phyloP scores from a whole-genome alignment of 2,113 vertebrate genomes.

The Ceyx cyanopectus region DNA sequence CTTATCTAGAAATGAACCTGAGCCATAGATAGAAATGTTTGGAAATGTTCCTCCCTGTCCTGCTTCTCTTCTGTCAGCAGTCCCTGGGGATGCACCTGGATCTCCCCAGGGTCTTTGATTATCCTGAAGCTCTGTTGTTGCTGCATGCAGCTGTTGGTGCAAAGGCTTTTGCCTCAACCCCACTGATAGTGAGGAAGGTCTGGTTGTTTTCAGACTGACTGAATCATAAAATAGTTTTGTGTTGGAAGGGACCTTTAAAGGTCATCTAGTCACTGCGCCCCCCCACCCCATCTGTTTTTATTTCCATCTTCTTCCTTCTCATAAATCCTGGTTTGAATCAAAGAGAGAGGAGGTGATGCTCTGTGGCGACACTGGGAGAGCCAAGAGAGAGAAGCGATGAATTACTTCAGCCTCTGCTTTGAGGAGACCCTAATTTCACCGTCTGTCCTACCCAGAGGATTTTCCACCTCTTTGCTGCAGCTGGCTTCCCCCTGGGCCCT shows the following conservation, averaged over 20 bases:
- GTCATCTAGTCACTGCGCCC: not conserved
- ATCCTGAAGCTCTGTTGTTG: not conserved
- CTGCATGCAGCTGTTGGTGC: not conserved
- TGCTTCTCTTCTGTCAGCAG: rapidly evolving
- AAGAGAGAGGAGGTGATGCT: rapidly evolving
- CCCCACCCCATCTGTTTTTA: not conserved
- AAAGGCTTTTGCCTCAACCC: not conserved
- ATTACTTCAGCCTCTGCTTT: not conserved
- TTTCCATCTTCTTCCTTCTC: not conserved
- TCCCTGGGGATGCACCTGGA: not conserved
- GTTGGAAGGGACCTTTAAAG: not conserved
- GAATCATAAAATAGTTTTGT: not conserved
- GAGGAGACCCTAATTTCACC: not conserved
- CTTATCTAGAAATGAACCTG: not conserved
- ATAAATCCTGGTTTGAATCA: rapidly evolving
- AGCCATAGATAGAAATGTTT: not conserved
- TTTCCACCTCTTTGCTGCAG: not conserved
- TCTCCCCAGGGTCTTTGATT: not conserved
- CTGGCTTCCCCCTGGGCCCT: not conserved
- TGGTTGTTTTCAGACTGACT: not conserved
- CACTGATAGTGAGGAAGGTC: not conserved
- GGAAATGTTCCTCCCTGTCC: not conserved
- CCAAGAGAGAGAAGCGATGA: not conserved
- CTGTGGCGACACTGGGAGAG: not conserved
- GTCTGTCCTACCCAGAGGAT: not conserved